Conservation (phyloP, 2,888 invertebrate species). For the Lithophane semibrunnea region DNA sequence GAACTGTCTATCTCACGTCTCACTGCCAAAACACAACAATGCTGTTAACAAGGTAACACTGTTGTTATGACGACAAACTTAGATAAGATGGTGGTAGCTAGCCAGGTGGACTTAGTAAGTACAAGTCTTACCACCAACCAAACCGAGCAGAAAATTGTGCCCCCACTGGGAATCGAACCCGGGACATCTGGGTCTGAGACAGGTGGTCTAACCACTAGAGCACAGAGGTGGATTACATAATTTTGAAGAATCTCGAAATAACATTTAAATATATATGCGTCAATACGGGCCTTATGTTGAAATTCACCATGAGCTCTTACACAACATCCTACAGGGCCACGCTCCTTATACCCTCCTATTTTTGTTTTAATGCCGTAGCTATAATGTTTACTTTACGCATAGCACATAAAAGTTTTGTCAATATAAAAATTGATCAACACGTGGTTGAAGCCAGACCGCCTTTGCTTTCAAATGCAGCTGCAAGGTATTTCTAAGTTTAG, state of each 20-base stretch:
- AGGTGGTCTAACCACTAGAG: too few relatives aligned
- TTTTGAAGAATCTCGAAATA: neutral
- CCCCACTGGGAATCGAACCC: too few relatives aligned
- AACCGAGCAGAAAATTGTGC: too few relatives aligned
- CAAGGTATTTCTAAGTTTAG: conserved; percentile 49
- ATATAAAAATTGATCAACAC: conserved; percentile 59
- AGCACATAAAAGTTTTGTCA: conserved; percentile 62
- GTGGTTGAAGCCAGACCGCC: conserved; percentile 37
- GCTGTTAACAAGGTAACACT: too few relatives aligned
- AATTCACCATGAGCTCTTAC: neutral
- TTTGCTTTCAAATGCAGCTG: conserved; percentile 44
- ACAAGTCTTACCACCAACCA: too few relatives aligned
- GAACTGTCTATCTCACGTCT: too few relatives aligned
- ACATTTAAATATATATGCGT: neutral
- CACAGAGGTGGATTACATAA: neutral
- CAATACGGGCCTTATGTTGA: neutral
- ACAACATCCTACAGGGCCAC: conserved; percentile 14
- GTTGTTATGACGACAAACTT: too few relatives aligned
- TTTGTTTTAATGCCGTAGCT: conserved; percentile 42
- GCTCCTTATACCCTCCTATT: conserved; percentile 44
- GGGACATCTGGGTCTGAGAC: too few relatives aligned
- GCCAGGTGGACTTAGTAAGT: too few relatives aligned
- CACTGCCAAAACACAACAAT: too few relatives aligned
- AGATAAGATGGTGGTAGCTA: too few relatives aligned
- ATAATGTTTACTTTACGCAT: conserved; percentile 61